A percentile compares a stretch with the other conserved stretches of the same genome.
These are phyloP conservation scores for Theocolax elegans DNA, from an alignment of 1,140 invertebrate species.

Conservation along the genomic window DNA sequence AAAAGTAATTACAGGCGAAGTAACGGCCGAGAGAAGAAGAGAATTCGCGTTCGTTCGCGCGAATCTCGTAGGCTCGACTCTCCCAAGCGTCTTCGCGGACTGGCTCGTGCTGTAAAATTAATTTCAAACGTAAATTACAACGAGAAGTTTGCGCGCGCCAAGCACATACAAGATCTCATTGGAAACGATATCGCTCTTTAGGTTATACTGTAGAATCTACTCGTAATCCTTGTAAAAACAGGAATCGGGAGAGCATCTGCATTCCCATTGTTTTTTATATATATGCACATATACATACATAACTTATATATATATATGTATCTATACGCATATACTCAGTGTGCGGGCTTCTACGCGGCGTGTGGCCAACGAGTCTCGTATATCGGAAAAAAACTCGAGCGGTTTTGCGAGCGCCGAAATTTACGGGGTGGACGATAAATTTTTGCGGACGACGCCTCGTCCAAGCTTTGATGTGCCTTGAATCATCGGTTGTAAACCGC, in stretches of 20 bases:
- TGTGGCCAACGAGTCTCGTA: neutral
- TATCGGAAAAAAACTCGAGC: slow-evolving; percentile 15
- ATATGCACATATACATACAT: neutral
- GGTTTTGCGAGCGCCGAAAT: slow-evolving; percentile 21
- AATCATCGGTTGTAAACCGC: slow-evolving; percentile 10
- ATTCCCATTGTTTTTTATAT: slow-evolving; percentile 6
- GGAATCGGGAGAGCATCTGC: slow-evolving; percentile 11
- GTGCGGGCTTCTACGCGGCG: slow-evolving; percentile 10
- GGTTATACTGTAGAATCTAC: too few species aligned
- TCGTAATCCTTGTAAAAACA: slow-evolving; percentile 10
- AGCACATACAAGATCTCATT: neutral
- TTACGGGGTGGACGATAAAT: slow-evolving; percentile 29
- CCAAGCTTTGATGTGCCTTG: slow-evolving; percentile 7
- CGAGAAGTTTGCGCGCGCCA: neutral
- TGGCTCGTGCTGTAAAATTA: slow-evolving; percentile 16
- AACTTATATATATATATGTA: neutral
- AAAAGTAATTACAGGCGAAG: slow-evolving; percentile 23
- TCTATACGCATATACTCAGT: neutral
- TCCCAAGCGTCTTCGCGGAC: neutral
- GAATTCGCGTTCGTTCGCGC: too few species aligned
- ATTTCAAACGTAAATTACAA: slow-evolving; percentile 37
- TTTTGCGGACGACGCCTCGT: slow-evolving; percentile 13
- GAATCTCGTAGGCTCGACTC: slow-evolving; percentile 6
- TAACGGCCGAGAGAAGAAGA: neutral
- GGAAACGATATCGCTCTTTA: too few species aligned